Percentiles rank a stretch among this genome's conserved stretches.
Evolutionary conservation across 2,888 invertebrate species (phyloP).

Genomic region (Drosophila peninsularis): DNA sequence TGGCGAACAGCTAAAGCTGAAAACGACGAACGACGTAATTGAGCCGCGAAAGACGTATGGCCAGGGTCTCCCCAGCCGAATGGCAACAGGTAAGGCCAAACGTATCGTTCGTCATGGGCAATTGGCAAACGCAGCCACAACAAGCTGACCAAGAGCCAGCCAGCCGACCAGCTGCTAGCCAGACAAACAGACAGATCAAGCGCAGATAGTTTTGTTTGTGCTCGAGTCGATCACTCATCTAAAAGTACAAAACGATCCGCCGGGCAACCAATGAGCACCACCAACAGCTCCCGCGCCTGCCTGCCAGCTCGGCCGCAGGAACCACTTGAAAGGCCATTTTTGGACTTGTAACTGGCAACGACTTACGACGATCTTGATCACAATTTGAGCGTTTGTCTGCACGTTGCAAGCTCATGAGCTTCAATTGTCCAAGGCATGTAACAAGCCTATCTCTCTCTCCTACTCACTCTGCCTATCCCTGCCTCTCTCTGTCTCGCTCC

Average conservation of each 20-base stretch:
- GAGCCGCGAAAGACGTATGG: slow-evolving; percentile 74
- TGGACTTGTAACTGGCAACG: slow-evolving; percentile 57
- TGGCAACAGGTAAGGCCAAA: slow-evolving; percentile 73
- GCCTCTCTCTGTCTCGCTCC: slow-evolving; percentile 23
- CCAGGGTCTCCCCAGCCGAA: slow-evolving; percentile 35
- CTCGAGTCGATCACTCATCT: slow-evolving; percentile 78
- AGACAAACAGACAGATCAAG: slow-evolving; percentile 69
- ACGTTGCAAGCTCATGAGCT: slow-evolving; percentile 57
- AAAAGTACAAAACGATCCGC: slow-evolving; percentile 60
- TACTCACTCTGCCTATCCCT: slow-evolving; percentile 7
- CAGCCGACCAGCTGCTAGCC: slow-evolving; percentile 14
- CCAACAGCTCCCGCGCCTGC: slow-evolving; percentile 66
- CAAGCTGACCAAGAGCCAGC: slow-evolving; percentile 31
- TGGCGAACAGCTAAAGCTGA: slow-evolving; percentile 31
- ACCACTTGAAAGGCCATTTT: slow-evolving; percentile 68
- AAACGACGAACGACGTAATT: slow-evolving; percentile 66
- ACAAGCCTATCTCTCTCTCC: slow-evolving; percentile 23
- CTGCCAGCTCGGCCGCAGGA: slow-evolving; percentile 26
- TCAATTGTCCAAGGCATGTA: slow-evolving; percentile 62
- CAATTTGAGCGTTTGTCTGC: slow-evolving; percentile 78
- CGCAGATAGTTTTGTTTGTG: slow-evolving; percentile 78
- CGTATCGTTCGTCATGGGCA: slow-evolving; percentile 79
- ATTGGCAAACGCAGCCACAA: slow-evolving; percentile 61
- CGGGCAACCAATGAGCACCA: slow-evolving; percentile 42
- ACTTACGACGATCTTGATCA: slow-evolving; percentile 76